Percentiles rank a stretch among this genome's conserved stretches.
Conservation (phyloP, 2,888 invertebrate genomes). For the Hydraecia micacea region DNA sequence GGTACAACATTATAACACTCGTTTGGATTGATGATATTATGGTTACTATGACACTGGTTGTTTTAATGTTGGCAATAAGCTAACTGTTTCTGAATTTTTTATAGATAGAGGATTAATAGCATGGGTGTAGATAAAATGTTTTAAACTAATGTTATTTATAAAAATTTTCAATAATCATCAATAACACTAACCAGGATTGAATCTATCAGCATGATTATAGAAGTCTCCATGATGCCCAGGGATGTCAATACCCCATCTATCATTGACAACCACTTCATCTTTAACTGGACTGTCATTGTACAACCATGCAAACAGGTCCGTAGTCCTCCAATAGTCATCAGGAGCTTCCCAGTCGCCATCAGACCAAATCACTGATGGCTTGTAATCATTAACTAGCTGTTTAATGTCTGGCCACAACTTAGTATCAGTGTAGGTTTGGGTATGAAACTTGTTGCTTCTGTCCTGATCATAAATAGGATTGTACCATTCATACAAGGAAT, state of each 20-base stretch:
- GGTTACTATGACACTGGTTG: too few species aligned
- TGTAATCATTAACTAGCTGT: constrained; percentile 93
- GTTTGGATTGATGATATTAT: too few species aligned
- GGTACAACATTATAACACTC: too few species aligned
- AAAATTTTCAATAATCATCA: background rate
- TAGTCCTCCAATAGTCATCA: constrained; percentile 95
- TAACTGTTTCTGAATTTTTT: too few species aligned
- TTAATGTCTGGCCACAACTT: constrained; percentile 95
- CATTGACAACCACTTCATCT: constrained; percentile 97
- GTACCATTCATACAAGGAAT: constrained; percentile 97
- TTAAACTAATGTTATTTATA: background rate
- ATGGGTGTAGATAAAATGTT: too few species aligned
- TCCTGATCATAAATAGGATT: constrained; percentile 95
- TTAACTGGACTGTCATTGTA: constrained; percentile 98
- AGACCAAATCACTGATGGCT: constrained; percentile 96
- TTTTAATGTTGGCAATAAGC: too few species aligned
- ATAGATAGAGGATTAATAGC: too few species aligned
- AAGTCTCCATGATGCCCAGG: constrained; percentile 97
- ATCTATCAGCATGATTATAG: constrained; percentile 95
- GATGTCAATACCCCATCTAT: constrained; percentile 96
- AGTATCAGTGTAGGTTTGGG: constrained; percentile 91
- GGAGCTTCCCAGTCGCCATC: constrained; percentile 98
- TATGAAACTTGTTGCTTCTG: constrained; percentile 91
- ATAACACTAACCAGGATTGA: constrained; percentile 79
- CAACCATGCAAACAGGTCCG: constrained; percentile 97